phyloP scores from a whole-genome alignment of 37 sponge, comb jelly and placozoan genomes.

The Bolinopsis microptera region DNA sequence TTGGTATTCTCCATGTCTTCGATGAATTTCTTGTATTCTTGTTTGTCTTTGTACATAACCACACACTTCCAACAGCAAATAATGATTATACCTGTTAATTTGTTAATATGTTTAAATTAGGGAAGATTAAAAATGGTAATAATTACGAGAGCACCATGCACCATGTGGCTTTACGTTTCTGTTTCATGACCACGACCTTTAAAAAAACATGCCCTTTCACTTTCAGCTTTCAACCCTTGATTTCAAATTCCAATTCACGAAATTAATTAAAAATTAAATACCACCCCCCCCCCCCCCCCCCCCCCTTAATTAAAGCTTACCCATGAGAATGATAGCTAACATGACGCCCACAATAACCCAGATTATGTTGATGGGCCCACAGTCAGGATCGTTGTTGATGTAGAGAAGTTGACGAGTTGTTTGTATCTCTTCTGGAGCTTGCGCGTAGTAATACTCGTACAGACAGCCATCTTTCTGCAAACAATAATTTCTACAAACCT shows the following conservation, averaged over 20 bases:
- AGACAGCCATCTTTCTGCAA: slow-evolving; percentile 41
- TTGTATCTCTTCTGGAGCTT: background rate
- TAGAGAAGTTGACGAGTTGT: slow-evolving; percentile 25
- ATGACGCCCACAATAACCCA: slow-evolving; percentile 51
- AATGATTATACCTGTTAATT: slow-evolving; percentile 33
- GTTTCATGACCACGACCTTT: too few species aligned
- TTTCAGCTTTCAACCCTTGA: too few species aligned
- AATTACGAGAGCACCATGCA: too few species aligned
- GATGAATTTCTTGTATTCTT: slow-evolving; percentile 54
- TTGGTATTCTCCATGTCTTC: slow-evolving; percentile 64
- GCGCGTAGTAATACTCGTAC: slow-evolving; percentile 34
- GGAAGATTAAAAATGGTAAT: too few species aligned
- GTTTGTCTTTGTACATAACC: slow-evolving; percentile 20
- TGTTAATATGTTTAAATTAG: background rate
- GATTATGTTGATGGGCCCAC: slow-evolving; percentile 25
- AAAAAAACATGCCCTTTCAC: too few species aligned
- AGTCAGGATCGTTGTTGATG: slow-evolving; percentile 58
- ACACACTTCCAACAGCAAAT: slow-evolving; percentile 64
- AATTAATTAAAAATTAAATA: too few species aligned
- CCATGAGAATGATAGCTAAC: slow-evolving; percentile 22
- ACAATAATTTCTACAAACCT: too few species aligned
- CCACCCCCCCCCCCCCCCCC: too few species aligned
- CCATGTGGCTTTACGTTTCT: too few species aligned
- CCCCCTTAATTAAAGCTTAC: background rate
- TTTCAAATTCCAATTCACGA: too few species aligned